Conservation (phyloP, 1,140 invertebrate genomes). For the Drosophila pruinosa region DNA sequence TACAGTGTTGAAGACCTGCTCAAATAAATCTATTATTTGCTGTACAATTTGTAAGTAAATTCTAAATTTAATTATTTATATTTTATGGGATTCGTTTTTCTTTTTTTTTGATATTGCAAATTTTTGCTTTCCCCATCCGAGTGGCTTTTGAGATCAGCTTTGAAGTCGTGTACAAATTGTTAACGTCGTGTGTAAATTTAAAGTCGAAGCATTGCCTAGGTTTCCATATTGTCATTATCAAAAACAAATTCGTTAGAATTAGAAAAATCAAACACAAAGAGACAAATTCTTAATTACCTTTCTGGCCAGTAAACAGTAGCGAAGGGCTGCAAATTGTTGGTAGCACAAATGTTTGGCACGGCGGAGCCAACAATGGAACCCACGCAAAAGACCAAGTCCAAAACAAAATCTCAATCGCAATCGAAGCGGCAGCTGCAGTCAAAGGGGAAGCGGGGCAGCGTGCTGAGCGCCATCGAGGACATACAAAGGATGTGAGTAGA, state of each 20-base stretch:
- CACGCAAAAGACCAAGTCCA: background rate
- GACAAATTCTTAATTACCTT: slow-evolving; percentile 5
- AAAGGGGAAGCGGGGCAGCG: slow-evolving; percentile 10
- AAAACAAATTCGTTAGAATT: slow-evolving; percentile 9
- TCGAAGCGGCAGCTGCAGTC: background rate
- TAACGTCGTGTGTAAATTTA: background rate
- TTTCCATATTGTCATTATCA: background rate
- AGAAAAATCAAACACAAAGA: slow-evolving; percentile 14
- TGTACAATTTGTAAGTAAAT: too few relatives aligned
- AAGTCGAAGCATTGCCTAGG: background rate
- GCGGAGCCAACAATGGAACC: background rate
- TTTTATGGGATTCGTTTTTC: background rate
- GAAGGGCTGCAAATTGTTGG: background rate
- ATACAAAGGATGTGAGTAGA: slow-evolving; percentile 58
- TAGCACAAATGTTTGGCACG: background rate
- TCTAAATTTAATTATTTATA: too few relatives aligned
- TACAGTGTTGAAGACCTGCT: too few relatives aligned
- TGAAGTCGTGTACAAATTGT: too few relatives aligned
- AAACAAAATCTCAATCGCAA: background rate
- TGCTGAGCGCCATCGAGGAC: slow-evolving; percentile 44
- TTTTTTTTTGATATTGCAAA: background rate
- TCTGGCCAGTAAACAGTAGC: background rate
- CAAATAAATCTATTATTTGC: too few relatives aligned
- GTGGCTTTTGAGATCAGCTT: background rate
- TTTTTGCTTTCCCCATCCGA: background rate